Conservation (phyloP, 2,797 vertebrate species). For the Pelobates cultripes region DNA sequence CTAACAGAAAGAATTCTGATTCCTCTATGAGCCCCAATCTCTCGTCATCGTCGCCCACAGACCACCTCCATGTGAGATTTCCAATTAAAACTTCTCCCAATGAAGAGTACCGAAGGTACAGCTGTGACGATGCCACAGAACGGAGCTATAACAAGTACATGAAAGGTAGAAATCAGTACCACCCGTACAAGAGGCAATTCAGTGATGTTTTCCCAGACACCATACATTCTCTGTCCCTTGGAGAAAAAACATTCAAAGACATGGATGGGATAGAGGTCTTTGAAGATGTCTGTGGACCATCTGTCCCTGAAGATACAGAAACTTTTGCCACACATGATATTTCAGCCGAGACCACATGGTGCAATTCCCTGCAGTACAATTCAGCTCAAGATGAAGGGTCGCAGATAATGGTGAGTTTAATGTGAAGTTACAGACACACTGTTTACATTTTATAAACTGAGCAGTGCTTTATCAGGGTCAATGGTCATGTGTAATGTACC, state of each 20-base stretch:
- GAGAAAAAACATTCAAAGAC: constrained; percentile 69
- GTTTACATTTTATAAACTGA: no score
- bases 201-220: constrained; percentile 70
- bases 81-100: constrained; percentile 63
- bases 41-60: constrained; percentile 66
- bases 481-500: no score
- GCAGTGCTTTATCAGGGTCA: no score
- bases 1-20: constrained; percentile 66
- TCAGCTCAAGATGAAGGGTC: constrained; percentile 65
- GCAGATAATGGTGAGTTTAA: constrained; percentile 70
- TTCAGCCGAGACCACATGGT: constrained; percentile 68
- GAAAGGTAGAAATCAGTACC: constrained; percentile 76
- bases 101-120: constrained; percentile 74
- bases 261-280: constrained; percentile 62
- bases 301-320: constrained; percentile 62
- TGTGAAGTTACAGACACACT: not conserved
- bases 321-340: constrained; percentile 63
- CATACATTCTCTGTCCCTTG: constrained; percentile 65
- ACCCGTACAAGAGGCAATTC: constrained; percentile 84
- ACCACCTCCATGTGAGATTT: constrained; percentile 65
- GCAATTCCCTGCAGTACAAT: constrained; percentile 65
- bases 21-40: constrained; percentile 73
- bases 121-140: constrained; percentile 72
- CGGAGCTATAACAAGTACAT: constrained; percentile 64
- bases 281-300: constrained; percentile 60